A percentile compares a stretch with the other conserved stretches of the same genome.
phyloP scores from a whole-genome alignment of 2,888 invertebrate species.

The Eretmocerus hayati region DNA sequence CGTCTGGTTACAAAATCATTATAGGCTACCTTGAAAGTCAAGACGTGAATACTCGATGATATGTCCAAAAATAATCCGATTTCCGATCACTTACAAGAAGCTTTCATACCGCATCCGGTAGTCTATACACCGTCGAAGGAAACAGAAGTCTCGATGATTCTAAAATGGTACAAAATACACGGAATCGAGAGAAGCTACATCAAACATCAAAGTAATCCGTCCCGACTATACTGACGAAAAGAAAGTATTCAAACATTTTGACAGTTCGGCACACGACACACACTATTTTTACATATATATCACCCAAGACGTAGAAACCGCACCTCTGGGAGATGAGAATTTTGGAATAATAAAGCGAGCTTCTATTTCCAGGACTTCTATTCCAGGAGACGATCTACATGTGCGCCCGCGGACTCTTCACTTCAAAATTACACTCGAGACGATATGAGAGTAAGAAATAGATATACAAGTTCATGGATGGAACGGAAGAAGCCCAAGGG shows the following conservation, averaged over 20 bases:
- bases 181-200: too few relatives aligned
- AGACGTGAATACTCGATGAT: too few relatives aligned
- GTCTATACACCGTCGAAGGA: neutral
- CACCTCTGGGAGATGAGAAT: slow-evolving; percentile 4
- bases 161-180: neutral
- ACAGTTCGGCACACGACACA: neutral
- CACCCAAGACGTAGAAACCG: neutral
- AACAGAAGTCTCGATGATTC: neutral
- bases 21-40: too few relatives aligned
- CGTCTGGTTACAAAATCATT: too few relatives aligned
- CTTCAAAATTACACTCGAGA: too few relatives aligned
- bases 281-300: slow-evolving; percentile 5
- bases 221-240: neutral
- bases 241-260: neutral
- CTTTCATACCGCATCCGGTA: too few relatives aligned
- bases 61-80: too few relatives aligned
- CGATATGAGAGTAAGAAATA: too few relatives aligned
- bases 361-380: slow-evolving; percentile 18
- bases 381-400: slow-evolving; percentile 15
- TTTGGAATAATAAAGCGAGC: slow-evolving; percentile 15
- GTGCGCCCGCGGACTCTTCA: neutral
- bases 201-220: neutral
- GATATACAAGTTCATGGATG: too few relatives aligned
- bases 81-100: too few relatives aligned
- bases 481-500: too few relatives aligned